These are phyloP conservation scores for Haemorhous mexicanus DNA, from an alignment of 2,113 vertebrate genomes.

Conservation along the genomic window DNA sequence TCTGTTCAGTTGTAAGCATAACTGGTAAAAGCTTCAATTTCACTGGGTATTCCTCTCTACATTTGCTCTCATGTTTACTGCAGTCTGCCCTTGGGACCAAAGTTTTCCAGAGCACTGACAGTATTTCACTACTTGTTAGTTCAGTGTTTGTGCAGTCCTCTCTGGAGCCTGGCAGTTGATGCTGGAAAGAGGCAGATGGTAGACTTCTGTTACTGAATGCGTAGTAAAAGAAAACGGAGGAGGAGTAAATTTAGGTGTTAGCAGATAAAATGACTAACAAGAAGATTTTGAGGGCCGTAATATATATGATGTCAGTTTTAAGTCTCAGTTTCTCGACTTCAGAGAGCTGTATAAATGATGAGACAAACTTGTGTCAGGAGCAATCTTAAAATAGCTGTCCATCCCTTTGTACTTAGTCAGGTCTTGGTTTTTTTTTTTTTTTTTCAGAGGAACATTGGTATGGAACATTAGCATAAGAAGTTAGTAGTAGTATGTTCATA, in stretches of 20 bases:
- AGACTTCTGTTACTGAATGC: neutral
- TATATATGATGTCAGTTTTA: neutral
- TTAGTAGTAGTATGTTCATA: neutral
- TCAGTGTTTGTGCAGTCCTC: neutral
- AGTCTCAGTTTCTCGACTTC: neutral
- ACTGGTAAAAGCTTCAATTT: neutral
- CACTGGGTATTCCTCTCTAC: neutral
- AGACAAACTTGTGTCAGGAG: neutral
- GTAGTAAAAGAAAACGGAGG: neutral
- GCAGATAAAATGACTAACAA: conserved; percentile 13
- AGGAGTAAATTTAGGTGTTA: neutral
- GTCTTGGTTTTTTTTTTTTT: neutral
- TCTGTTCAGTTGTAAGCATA: neutral
- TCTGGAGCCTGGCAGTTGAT: neutral
- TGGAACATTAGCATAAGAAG: neutral
- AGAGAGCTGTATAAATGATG: neutral
- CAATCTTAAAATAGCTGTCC: neutral
- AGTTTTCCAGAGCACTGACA: neutral
- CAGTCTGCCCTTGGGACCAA: neutral
- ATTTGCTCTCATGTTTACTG: neutral
- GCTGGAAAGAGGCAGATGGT: conserved; percentile 10
- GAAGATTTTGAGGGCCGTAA: neutral
- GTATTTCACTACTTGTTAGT: neutral
- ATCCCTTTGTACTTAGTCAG: neutral
- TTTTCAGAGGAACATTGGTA: neutral